phyloP scores from a whole-genome alignment of 2,888 invertebrate genomes.

The Slavum lentiscoides region DNA sequence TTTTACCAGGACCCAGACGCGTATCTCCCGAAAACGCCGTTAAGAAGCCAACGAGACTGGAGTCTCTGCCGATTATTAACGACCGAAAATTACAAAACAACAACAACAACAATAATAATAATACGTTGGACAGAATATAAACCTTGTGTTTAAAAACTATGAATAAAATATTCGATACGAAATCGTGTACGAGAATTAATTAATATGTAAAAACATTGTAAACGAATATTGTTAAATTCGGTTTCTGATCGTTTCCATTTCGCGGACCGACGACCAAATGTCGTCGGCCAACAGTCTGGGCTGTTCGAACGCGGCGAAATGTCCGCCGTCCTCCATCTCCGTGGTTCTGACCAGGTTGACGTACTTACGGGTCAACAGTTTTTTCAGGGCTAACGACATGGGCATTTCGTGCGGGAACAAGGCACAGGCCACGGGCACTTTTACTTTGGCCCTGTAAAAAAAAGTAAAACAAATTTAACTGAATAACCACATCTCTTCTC shows the following conservation, averaged over 20 bases:
- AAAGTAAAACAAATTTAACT: not conserved
- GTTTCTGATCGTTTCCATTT: slow-evolving; percentile 58
- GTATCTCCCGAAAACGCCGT: slow-evolving; percentile 58
- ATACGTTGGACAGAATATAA: slow-evolving; percentile 35
- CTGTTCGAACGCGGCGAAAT: slow-evolving; percentile 82
- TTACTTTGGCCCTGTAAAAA: slow-evolving; percentile 67
- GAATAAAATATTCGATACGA: not conserved
- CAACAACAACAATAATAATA: not conserved
- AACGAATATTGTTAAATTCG: not conserved
- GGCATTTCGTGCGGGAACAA: slow-evolving; percentile 73
- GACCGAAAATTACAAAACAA: slow-evolving; percentile 40
- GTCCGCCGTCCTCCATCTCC: slow-evolving; percentile 73
- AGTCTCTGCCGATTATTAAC: slow-evolving; percentile 56
- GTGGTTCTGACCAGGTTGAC: slow-evolving; percentile 71
- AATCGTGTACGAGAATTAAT: not conserved
- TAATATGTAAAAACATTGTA: not conserved
- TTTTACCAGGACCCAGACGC: slow-evolving; percentile 41
- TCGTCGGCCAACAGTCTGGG: slow-evolving; percentile 74
- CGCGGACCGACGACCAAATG: slow-evolving; percentile 67
- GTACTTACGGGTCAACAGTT: slow-evolving; percentile 66
- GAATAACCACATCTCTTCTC: not conserved
- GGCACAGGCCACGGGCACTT: slow-evolving; percentile 75
- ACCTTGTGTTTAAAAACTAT: not conserved
- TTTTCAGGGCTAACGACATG: slow-evolving; percentile 64
- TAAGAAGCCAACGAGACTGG: slow-evolving; percentile 61